These are phyloP conservation scores for Dendrocopos noguchii DNA, from an alignment of 2,113 vertebrate species.

Conservation along the genomic window DNA sequence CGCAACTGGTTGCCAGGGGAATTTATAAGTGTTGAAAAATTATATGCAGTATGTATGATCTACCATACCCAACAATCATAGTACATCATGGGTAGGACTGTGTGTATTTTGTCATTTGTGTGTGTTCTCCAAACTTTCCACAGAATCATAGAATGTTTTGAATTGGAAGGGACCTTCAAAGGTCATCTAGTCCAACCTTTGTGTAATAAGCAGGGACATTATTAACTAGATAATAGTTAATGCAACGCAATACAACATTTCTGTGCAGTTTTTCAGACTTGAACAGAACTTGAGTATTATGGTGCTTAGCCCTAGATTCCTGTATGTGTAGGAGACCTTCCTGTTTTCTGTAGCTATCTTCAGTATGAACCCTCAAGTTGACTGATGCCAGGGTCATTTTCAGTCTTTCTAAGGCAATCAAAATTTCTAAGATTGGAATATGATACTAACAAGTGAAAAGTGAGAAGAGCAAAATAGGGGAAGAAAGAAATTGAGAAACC, in stretches of 20 bases:
- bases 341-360: neutral
- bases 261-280: neutral
- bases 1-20: neutral
- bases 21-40: neutral
- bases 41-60: neutral
- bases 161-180: neutral
- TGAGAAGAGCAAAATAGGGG: neutral
- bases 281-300: neutral
- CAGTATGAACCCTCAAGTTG: neutral
- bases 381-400: neutral
- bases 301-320: neutral
- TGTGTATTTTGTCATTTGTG: neutral
- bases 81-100: accelerated
- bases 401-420: neutral
- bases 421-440: neutral
- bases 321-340: neutral
- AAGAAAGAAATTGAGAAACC: neutral
- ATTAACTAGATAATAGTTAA: neutral
- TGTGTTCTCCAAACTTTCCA: neutral
- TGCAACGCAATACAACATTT: neutral
- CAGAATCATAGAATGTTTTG: neutral
- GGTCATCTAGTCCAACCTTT: neutral
- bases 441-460: neutral
- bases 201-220: neutral
- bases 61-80: neutral